Percentiles rank a stretch among this genome's conserved stretches.
Evolutionary conservation across 2,113 vertebrate genomes (phyloP).

Genomic region (Platichthys stellatus): DNA sequence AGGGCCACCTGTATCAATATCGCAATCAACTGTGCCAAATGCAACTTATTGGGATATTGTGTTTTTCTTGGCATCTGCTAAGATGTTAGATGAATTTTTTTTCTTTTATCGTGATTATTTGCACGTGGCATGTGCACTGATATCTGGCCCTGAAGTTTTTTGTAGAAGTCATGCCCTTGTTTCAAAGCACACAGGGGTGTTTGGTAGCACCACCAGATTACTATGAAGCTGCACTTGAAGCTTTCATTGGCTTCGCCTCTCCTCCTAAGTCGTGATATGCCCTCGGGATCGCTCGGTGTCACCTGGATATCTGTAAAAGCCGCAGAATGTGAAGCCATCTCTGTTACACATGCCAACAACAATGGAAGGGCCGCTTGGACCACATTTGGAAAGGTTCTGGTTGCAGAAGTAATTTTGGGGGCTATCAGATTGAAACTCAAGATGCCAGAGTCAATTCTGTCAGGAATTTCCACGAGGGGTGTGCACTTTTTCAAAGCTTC

Average conservation of each 20-base stretch:
- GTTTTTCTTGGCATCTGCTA: constrained; percentile 48
- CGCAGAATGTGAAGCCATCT: constrained; percentile 61
- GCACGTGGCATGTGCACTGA: constrained; percentile 12
- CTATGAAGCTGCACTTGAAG: constrained; percentile 40
- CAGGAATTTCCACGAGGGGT: constrained; percentile 67
- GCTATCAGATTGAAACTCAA: constrained; percentile 82
- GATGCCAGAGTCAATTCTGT: constrained; percentile 72
- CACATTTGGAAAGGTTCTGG: constrained; percentile 67
- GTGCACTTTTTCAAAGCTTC: constrained; percentile 52
- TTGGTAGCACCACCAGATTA: constrained; percentile 41
- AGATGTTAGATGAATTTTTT: constrained; percentile 21
- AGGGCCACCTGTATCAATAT: constrained; percentile 66
- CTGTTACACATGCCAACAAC: constrained; percentile 55
- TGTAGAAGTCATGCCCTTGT: constrained; percentile 37
- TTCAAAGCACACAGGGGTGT: constrained; percentile 37
- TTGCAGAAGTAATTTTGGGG: constrained; percentile 72
- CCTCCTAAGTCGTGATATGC: constrained; percentile 33
- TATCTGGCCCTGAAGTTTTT: constrained; percentile 44
- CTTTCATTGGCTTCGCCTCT: constrained; percentile 49
- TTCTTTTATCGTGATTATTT: constrained; percentile 18
- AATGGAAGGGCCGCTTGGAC: constrained; percentile 51
- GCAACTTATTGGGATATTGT: constrained; percentile 55
- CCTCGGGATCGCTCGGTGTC: constrained; percentile 45
- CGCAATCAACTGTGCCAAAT: constrained; percentile 56
- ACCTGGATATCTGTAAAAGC: constrained; percentile 65